Base-by-base conservation (phyloP, 2,888 invertebrate species). In the Lordiphosa andalusiaca region DNA sequence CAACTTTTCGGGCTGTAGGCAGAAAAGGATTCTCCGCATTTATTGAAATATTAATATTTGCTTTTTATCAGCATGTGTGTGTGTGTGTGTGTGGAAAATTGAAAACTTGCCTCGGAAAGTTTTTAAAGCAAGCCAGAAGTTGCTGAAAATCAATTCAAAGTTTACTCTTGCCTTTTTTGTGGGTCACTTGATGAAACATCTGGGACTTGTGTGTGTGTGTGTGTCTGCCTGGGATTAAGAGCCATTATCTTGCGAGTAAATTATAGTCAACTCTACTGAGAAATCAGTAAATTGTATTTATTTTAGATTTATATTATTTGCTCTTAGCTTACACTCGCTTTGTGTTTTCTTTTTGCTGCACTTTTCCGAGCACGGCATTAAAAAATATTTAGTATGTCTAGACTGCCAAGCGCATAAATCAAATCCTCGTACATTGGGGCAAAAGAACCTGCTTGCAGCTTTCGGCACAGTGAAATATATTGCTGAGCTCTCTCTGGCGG, bases 351-450 rank as follows among this genome's bases (percentile, higher is more conserved):
- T 13, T n/a, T 13, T n/a, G 37, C 23, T 40, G 33, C 10, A 40
- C 35, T 35, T 47, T 35, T 16, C 39, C 57, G 56, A 70, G 71
- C 57, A 57, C 42, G 59, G 82, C 82, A 80, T 84, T 80, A 80
- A 80, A 82, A 80, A 84, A 84, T 84, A 82, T 82, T 82, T 84
- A 82, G 83, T 72, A 69, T 84, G 81, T 82, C 81, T 82, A 82
- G 81, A 82, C 81, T 76, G 65, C 59, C 36, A 64, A 33, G 47
- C 51, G 49, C 64, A 84, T 82, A 82, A 82, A 82, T 82, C 81
- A 82, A 84, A 84, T 71, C 67, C 83, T 72, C 69, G 55, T 50
- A 19, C 49, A 53, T n/a, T 23, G 35, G 35, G 63, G 51, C 63
- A 63, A 64, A 57, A 67, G 54, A 66, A 49, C 70, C 70, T 52